Conservation (phyloP, 2,888 invertebrate species). For the Cryptocheilus praepositus region DNA sequence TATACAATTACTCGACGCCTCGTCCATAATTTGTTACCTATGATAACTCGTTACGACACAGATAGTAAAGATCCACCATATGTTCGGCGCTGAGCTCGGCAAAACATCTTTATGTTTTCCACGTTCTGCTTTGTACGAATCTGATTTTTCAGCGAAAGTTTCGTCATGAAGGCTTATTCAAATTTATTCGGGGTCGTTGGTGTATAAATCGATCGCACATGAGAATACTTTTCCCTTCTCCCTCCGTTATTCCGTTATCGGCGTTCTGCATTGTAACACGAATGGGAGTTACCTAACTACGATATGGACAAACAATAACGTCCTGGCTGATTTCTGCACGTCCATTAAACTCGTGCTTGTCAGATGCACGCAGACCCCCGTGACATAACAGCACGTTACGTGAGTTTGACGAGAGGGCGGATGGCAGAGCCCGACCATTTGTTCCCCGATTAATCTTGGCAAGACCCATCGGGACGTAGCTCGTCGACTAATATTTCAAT, state of each 20-base stretch:
- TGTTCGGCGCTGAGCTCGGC: too few relatives aligned
- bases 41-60: too few relatives aligned
- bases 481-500: slow-evolving; percentile 51
- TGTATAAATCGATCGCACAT: slow-evolving; percentile 9
- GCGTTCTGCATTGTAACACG: neutral
- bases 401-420: slow-evolving; percentile 63
- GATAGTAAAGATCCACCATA: too few relatives aligned
- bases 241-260: too few relatives aligned
- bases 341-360: slow-evolving; percentile 69
- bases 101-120: too few relatives aligned
- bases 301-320: slow-evolving; percentile 61
- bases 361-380: slow-evolving; percentile 62
- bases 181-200: neutral
- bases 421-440: slow-evolving; percentile 38
- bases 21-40: too few relatives aligned
- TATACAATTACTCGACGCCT: too few relatives aligned
- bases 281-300: slow-evolving; percentile 36
- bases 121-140: too few relatives aligned
- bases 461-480: slow-evolving; percentile 37
- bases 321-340: slow-evolving; percentile 59
- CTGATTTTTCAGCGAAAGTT: too few relatives aligned
- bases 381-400: slow-evolving; percentile 70
- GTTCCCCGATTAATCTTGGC: slow-evolving; percentile 47
- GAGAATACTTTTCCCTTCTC: slow-evolving; percentile 12
- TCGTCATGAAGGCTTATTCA: too few relatives aligned